Base-by-base conservation (phyloP, 2,888 invertebrate genomes). In the Conistra vaccinii region DNA sequence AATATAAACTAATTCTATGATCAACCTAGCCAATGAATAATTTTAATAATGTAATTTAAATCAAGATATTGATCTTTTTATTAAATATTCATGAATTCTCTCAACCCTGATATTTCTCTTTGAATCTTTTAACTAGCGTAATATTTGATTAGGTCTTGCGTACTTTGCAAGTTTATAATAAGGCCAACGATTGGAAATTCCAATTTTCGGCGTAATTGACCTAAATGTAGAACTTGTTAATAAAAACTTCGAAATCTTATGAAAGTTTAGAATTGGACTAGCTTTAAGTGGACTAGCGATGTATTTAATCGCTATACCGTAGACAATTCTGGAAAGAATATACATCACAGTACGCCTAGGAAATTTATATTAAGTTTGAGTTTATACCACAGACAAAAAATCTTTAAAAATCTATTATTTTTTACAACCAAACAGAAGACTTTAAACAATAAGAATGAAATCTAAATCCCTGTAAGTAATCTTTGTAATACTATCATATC, bases 341-440 rank as follows among this genome's bases (percentile, higher is more conserved):
- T 6, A 58, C 57, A 67, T 42, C 75, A 74, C 62, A 68, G n/a
- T 39, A 42, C 3, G 2, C 9, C 48, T 26, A 45, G 42, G 32
- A 20, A 60, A 51, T 29, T 1, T 48, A 20, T 23, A 3, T 23
- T 9, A 51, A n/a, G 12, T 4, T 9, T 51, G 51, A 51, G 9
- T 51, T 23, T 9, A 53, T 6, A 10, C 2, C n/a, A 48, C 0
- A 53, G 14, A n/a, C 23, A 23, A 32, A 20, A 17, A 63, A 29
- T 3, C 7, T 5, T 14, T 1, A 17, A 26, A 35, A 17, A n/a
- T 26, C 17, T 77, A 74, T 75, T 77, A 79, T 79, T 83, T 82
- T 87, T 86, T 88, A 88, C 88, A 87, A 87, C 81, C 85, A 79
- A 80, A 81, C 81, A 76, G 82, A 83, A 60, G n/a, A 84, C 73